Evolutionary conservation across 2,888 invertebrate genomes (phyloP).

Genomic region (Oscheius sp.): DNA sequence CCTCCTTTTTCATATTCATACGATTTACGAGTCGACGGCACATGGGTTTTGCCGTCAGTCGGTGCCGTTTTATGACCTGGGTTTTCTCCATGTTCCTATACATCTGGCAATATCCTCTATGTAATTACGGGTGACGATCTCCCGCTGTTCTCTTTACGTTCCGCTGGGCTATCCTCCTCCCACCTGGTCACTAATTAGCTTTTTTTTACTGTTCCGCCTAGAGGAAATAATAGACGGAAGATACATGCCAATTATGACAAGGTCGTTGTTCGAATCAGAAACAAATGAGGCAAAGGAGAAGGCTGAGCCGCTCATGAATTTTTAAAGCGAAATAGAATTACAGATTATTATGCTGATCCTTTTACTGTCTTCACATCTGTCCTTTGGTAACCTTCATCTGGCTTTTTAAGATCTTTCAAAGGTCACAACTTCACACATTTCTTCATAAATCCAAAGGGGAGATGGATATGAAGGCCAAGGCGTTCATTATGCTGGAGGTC

Average conservation of each 20-base stretch:
- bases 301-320: conserved; percentile 12
- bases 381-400: not conserved
- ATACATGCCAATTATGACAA: conserved; percentile 19
- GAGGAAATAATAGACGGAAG: conserved; percentile 20
- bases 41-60: not conserved
- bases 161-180: not conserved
- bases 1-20: not conserved
- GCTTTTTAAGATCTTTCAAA: not conserved
- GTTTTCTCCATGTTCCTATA: not conserved
- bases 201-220: conserved; percentile 9
- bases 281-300: not conserved
- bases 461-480: conserved; percentile 2
- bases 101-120: conserved; percentile 17
- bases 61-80: conserved; percentile 3
- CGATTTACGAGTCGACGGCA: conserved; percentile 3
- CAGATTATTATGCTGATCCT: not conserved
- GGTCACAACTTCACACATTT: too few relatives aligned
- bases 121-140: conserved; percentile 4
- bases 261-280: conserved; percentile 2
- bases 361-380: not conserved
- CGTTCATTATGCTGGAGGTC: conserved; percentile 28
- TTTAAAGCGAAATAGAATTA: conserved; percentile 5
- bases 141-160: conserved; percentile 7
- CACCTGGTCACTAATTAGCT: conserved; percentile 7
- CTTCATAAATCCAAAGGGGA: conserved; percentile 12